These are phyloP conservation scores for Siphonodentalium dalli DNA, from an alignment of 2,888 invertebrate species.

Conservation along the genomic window DNA sequence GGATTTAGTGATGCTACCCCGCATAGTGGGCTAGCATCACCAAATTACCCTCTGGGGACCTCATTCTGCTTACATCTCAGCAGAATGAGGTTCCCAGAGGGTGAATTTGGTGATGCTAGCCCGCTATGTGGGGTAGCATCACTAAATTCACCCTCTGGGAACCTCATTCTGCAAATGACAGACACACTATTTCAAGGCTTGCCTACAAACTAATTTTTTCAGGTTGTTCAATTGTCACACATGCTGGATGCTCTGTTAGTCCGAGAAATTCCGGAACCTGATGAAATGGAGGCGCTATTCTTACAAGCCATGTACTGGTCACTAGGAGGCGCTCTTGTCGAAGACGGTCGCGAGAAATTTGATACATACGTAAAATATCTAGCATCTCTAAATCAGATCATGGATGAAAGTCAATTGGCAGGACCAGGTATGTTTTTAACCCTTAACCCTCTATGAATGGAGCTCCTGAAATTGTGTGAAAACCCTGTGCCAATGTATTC, in stretches of 20 bases:
- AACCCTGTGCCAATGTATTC: no score
- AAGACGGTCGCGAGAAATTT: conserved; percentile 75
- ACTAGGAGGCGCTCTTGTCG: conserved; percentile 80
- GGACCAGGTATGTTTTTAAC: conserved; percentile 41
- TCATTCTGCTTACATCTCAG: no score
- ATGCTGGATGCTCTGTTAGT: conserved; percentile 77
- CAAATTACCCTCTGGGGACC: no score
- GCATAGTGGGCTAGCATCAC: no score
- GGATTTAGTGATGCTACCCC: no score
- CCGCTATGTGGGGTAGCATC: no score
- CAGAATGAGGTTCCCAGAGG: no score
- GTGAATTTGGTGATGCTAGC: no score
- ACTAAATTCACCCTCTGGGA: no score
- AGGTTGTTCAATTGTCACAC: conserved; percentile 82
- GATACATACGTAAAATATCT: conserved; percentile 82
- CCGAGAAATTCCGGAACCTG: conserved; percentile 49
- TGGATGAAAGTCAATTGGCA: conserved; percentile 66
- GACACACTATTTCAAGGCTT: no score
- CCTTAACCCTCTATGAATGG: neutral
- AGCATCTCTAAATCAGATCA: conserved; percentile 75
- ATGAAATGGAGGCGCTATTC: conserved; percentile 76
- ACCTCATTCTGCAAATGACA: no score
- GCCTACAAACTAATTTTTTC: no score
- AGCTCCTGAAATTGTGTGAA: neutral
- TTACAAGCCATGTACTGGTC: conserved; percentile 82